Conservation (phyloP, 1,140 invertebrate genomes). For the Idris sp. region DNA sequence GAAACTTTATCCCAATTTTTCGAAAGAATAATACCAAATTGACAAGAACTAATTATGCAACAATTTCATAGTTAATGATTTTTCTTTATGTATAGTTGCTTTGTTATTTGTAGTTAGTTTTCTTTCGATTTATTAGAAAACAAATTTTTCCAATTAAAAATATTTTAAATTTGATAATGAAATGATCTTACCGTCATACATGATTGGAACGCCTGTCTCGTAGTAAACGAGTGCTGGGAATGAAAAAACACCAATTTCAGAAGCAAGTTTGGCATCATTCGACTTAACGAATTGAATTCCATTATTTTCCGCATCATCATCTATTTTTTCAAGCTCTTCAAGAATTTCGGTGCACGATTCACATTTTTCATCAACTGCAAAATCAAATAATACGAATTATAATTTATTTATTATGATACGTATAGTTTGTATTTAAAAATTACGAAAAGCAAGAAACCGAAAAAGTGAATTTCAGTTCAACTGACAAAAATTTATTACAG, state of each 20-base stretch:
- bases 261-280: constrained; percentile 91
- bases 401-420: no score
- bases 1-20: no score
- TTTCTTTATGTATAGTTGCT: neutral
- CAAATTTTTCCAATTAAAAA: no score
- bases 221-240: constrained; percentile 94
- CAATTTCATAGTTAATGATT: constrained; percentile 5
- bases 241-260: constrained; percentile 93
- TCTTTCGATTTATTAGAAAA: neutral
- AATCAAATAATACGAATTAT: constrained; percentile 48
- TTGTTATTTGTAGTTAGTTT: constrained; percentile 30
- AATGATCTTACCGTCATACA: constrained; percentile 91
- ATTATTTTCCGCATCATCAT: constrained; percentile 94
- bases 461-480: no score
- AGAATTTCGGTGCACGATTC: constrained; percentile 89
- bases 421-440: no score
- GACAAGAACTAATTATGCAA: constrained; percentile 28
- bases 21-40: no score
- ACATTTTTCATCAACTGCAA: constrained; percentile 89
- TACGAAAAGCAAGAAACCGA: no score
- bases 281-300: constrained; percentile 97
- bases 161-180: no score
- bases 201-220: constrained; percentile 94
- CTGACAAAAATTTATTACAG: no score
- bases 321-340: constrained; percentile 94